Evolutionary conservation across 2,888 invertebrate species (phyloP), one percentile per base, ranked within the genome.

Genomic region (Heliconius aoede): DNA sequence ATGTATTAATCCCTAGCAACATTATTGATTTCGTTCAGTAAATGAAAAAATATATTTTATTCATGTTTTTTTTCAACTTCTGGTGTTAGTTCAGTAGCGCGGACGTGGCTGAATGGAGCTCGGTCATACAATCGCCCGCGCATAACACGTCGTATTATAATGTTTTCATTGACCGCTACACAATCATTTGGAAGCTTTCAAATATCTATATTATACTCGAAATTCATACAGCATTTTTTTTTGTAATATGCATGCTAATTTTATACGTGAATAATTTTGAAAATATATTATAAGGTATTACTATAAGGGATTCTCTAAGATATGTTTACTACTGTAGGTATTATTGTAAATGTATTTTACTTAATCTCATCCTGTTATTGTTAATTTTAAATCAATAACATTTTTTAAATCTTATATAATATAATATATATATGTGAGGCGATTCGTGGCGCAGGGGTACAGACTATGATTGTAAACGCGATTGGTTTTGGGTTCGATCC

Each of bases 61-160:
- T 40, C 32, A 72, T 7, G 86, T 87, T 88, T 85, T 82, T 85
- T 82, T 74, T 79, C n/a, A n/a, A 81, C 71, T 46, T 28, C 81
- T 80, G 81, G 83, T 84, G 85, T 85, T 85, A 83, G 83, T 86
- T 85, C 89, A 85, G 90, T 90, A 91, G 89, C 88, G 78, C 79
- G 81, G 80, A 80, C 80, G 82, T 73, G 76, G 74, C 76, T 80
- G 75, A 75, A 82, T 81, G 82, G 87, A 89, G 89, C 86, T 90
- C 87, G 89, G 88, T 86, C 89, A 88, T 83, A 83, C 89, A 86
- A 90, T 91, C 90, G 90, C 90, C 86, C 85, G 85, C 84, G 81
- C 83, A 88, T 88, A 87, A 86, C 84, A 85, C 76, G 79, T 74
- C 60, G 69, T 51, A 85, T 85, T 86, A 83, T 84, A 82, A 82